Conservation (phyloP, 2,797 vertebrate genomes). For the Otolemur crassicaudatus region DNA sequence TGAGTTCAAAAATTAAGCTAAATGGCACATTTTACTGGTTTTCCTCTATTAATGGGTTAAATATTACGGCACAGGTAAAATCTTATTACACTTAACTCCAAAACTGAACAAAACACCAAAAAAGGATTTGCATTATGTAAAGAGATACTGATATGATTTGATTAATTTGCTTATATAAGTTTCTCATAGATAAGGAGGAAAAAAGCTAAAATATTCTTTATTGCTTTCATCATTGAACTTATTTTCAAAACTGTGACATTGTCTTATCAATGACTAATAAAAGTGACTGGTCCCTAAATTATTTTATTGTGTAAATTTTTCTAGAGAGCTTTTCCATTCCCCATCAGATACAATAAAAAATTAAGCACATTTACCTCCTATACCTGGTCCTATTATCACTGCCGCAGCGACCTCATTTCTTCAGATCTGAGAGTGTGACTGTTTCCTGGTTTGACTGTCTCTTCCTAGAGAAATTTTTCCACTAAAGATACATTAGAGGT, state of each 20-base stretch:
- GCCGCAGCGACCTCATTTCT: neutral
- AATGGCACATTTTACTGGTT: neutral
- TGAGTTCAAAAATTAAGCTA: neutral
- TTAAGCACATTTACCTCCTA: neutral
- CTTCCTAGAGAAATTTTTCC: neutral
- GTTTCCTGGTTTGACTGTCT: neutral
- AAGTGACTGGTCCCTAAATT: neutral
- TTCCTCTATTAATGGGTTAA: neutral
- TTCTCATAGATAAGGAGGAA: neutral
- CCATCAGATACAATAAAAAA: neutral
- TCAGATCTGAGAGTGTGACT: neutral
- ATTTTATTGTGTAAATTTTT: neutral
- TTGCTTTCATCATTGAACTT: neutral
- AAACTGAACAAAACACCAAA: neutral
- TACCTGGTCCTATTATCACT: neutral
- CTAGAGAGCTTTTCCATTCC: neutral
- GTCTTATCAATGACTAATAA: neutral
- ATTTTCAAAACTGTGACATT: neutral
- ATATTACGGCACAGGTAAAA: neutral
- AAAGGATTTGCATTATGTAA: neutral
- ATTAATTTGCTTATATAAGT: neutral
- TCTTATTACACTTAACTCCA: neutral
- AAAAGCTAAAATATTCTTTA: neutral
- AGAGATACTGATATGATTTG: neutral
- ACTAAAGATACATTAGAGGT: neutral